A percentile compares a stretch with the other conserved stretches of the same genome.
phyloP scores from a whole-genome alignment of 92 coral and sea anemone species.

The Epizoanthus fatuus region DNA sequence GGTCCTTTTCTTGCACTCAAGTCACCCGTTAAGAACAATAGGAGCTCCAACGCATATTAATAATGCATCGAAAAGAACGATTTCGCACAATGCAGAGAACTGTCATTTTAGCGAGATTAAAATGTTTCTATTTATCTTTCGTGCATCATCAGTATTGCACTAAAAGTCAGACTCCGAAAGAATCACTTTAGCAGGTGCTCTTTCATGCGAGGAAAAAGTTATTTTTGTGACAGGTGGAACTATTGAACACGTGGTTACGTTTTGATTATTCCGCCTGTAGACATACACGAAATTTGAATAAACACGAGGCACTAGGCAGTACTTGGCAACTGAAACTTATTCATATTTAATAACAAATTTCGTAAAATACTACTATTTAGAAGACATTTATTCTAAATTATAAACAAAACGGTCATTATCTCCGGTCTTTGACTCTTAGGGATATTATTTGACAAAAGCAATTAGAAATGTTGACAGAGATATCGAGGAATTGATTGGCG shows the following conservation, averaged over 20 bases:
- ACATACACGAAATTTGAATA: neutral
- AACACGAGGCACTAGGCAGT: neutral
- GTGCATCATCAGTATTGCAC: neutral
- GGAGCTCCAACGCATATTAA: neutral
- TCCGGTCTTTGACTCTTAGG: too few species aligned
- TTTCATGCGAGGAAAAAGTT: neutral
- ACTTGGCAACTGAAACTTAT: neutral
- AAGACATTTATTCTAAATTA: neutral
- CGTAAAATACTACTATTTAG: neutral
- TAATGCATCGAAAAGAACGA: too few species aligned
- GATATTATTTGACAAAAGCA: neutral
- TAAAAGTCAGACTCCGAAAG: neutral
- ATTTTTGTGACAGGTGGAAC: neutral
- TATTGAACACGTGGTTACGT: neutral
- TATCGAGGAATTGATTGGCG: neutral
- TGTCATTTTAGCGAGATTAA: too few species aligned
- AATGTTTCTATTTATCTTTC: too few species aligned
- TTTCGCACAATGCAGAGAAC: too few species aligned
- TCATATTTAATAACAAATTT: neutral
- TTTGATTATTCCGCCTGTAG: neutral
- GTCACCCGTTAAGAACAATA: conserved; percentile 1
- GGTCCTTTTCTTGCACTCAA: neutral
- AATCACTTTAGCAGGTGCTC: neutral
- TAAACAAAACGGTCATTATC: neutral
- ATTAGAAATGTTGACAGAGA: neutral